A percentile compares a stretch with the other conserved stretches of the same genome.
Conservation (phyloP, 2,888 invertebrate species). For the Oeneis ivallda region DNA sequence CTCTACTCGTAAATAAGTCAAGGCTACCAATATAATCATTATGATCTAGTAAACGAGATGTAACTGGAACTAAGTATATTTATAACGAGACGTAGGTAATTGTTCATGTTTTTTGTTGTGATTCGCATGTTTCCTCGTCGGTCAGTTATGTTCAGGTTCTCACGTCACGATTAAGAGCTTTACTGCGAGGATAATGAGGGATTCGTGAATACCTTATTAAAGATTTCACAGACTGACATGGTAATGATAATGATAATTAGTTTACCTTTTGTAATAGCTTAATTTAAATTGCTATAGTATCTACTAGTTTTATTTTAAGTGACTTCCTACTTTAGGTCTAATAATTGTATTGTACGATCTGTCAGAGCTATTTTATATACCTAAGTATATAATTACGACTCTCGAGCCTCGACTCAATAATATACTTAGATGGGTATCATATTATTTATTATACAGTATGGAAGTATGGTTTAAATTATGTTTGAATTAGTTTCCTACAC, state of each 20-base stretch:
- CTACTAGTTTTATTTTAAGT: constrained; percentile 8
- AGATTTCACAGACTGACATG: constrained; percentile 50
- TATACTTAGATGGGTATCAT: neutral
- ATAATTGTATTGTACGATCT: neutral
- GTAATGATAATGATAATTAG: constrained; percentile 24
- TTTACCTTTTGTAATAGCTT: constrained; percentile 32
- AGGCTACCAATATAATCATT: constrained; percentile 1
- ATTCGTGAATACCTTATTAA: constrained; percentile 60
- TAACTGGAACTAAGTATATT: constrained; percentile 37
- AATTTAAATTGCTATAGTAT: constrained; percentile 18
- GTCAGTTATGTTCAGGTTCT: constrained; percentile 38
- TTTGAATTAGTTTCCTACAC: neutral
- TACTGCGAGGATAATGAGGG: constrained; percentile 50
- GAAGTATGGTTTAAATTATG: too few species aligned
- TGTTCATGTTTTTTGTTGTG: constrained; percentile 48
- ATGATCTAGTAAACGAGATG: constrained; percentile 43
- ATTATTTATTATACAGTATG: too few species aligned
- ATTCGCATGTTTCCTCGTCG: constrained; percentile 54
- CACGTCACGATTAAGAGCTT: constrained; percentile 48
- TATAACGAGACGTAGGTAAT: constrained; percentile 42
- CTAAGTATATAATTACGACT: neutral
- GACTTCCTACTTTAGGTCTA: constrained; percentile 1
- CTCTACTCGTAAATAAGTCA: neutral
- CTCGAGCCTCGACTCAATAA: neutral
- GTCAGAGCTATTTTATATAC: neutral